A percentile compares a stretch with the other conserved stretches of the same genome.
Conservation (phyloP, 1,140 invertebrate genomes). For the Agrypnia vestita region DNA sequence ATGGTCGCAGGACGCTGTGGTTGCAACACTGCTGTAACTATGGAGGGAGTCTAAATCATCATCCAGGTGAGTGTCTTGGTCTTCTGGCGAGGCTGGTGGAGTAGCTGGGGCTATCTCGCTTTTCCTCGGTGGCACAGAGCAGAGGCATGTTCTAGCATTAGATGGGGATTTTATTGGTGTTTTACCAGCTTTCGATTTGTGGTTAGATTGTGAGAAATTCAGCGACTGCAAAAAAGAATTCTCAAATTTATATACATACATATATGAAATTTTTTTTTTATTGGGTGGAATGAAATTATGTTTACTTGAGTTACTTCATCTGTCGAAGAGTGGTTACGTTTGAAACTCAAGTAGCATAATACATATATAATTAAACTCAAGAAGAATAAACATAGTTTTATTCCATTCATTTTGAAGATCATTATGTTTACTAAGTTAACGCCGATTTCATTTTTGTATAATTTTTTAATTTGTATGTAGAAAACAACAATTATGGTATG, state of each 20-base stretch:
- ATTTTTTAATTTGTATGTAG: too few relatives aligned
- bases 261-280: neutral
- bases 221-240: conserved; percentile 68
- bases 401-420: too few relatives aligned
- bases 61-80: conserved; percentile 72
- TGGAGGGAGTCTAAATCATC: conserved; percentile 85
- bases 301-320: too few relatives aligned
- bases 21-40: conserved; percentile 83
- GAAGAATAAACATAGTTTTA: too few relatives aligned
- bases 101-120: conserved; percentile 65
- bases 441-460: too few relatives aligned
- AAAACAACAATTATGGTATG: too few relatives aligned
- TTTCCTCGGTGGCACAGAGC: conserved; percentile 23
- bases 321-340: too few relatives aligned
- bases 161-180: conserved; percentile 53
- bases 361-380: too few relatives aligned
- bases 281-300: too few relatives aligned
- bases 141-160: conserved; percentile 28
- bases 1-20: conserved; percentile 83
- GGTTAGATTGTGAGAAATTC: conserved; percentile 59
- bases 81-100: conserved; percentile 76
- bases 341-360: neutral
- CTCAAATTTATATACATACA: neutral
- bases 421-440: too few relatives aligned
- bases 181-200: conserved; percentile 65